Conservation (phyloP, 2,797 vertebrate species). For the Gallinago solitaria region DNA sequence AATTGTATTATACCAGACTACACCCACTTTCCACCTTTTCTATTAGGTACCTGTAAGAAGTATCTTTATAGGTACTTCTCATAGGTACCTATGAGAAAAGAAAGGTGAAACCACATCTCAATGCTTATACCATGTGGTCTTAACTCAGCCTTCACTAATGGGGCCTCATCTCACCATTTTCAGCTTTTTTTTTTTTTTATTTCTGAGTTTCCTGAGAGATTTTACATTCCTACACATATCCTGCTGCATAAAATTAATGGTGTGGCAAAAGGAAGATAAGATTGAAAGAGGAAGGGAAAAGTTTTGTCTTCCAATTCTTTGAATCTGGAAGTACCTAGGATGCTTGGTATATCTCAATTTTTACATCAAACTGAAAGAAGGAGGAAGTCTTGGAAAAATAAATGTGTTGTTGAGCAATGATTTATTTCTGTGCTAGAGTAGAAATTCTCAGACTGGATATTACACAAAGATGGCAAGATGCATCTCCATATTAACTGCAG, state of each 20-base stretch:
- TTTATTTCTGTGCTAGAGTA: background rate
- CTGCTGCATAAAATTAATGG: background rate
- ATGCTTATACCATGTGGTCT: background rate
- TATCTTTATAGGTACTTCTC: background rate
- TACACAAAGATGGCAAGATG: background rate
- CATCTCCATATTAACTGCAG: background rate
- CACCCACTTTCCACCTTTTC: background rate
- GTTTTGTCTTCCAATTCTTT: background rate
- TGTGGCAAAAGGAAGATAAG: background rate
- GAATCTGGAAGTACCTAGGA: background rate
- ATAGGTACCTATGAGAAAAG: background rate
- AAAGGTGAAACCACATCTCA: background rate
- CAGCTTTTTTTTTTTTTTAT: background rate
- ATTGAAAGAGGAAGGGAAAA: background rate
- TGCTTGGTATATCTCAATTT: background rate
- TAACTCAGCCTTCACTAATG: background rate
- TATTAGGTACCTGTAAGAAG: background rate
- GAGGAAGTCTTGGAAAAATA: background rate
- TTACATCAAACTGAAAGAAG: constrained; percentile 4
- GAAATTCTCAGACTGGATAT: background rate
- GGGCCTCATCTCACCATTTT: background rate
- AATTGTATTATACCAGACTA: background rate
- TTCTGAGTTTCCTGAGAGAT: background rate
- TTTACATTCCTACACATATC: background rate
- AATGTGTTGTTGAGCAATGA: background rate